These are phyloP conservation scores for Orthonyx spaldingii DNA, from an alignment of 2,113 vertebrate species.

Conservation along the genomic window DNA sequence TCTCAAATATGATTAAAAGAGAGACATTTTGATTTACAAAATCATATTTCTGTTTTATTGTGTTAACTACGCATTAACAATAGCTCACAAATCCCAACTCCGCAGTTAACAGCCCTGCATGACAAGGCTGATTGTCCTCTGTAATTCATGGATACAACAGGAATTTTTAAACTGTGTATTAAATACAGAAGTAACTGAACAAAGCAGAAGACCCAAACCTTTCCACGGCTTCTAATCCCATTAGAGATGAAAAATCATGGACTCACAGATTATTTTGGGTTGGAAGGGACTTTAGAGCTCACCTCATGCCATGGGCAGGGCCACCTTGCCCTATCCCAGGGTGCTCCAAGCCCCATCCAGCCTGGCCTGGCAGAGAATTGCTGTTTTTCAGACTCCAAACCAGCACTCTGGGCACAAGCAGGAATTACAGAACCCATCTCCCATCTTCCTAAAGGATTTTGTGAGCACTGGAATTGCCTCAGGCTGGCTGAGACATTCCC, in stretches of 20 bases:
- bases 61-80: background rate
- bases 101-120: background rate
- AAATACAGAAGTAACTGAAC: background rate
- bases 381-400: background rate
- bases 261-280: background rate
- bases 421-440: background rate
- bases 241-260: background rate
- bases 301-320: background rate
- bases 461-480: background rate
- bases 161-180: rapidly evolving
- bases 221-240: background rate
- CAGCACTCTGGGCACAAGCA: background rate
- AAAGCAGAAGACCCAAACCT: background rate
- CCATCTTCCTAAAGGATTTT: background rate
- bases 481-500: background rate
- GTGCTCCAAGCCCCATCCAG: rapidly evolving
- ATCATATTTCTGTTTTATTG: background rate
- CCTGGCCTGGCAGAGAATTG: background rate
- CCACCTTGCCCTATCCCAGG: background rate
- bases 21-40: background rate
- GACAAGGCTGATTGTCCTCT: background rate
- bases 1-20: background rate
- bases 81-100: background rate
- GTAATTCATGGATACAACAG: rapidly evolving
- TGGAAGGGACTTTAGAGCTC: background rate